Percentiles rank a stretch among this genome's conserved stretches.
Conservation (phyloP, 2,113 vertebrate species). For the Tonatia bakeri region DNA sequence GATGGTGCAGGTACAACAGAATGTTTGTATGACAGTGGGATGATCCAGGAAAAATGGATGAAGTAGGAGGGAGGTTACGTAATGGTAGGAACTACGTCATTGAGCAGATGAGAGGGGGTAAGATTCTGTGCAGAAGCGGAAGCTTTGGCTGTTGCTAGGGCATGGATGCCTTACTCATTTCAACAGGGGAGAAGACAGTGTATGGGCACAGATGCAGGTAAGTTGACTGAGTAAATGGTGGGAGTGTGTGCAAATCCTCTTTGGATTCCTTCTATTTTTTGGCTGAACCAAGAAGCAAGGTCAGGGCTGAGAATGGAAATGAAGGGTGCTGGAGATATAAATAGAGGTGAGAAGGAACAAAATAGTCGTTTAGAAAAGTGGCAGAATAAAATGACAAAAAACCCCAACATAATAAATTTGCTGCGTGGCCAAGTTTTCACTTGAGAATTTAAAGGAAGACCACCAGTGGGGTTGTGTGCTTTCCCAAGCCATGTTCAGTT, state of each 20-base stretch:
- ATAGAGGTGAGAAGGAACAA: not conserved
- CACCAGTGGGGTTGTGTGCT: not conserved
- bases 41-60: not conserved
- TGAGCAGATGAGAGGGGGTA: not conserved
- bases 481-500: not conserved
- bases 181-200: not conserved
- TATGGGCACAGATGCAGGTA: not conserved
- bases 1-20: not conserved
- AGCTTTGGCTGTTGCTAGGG: not conserved
- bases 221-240: not conserved
- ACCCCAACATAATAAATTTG: not conserved
- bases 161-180: not conserved
- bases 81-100: not conserved
- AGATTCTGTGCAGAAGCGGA: not conserved
- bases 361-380: not conserved
- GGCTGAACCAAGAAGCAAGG: not conserved
- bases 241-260: not conserved
- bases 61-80: not conserved
- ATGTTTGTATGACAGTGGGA: not conserved
- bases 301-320: not conserved
- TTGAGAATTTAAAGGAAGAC: not conserved
- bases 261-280: not conserved
- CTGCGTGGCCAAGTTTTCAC: not conserved
- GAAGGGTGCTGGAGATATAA: not conserved
- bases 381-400: not conserved